Base-by-base conservation (phyloP, 2,888 invertebrate species). In the Drosophila buzzatii region DNA sequence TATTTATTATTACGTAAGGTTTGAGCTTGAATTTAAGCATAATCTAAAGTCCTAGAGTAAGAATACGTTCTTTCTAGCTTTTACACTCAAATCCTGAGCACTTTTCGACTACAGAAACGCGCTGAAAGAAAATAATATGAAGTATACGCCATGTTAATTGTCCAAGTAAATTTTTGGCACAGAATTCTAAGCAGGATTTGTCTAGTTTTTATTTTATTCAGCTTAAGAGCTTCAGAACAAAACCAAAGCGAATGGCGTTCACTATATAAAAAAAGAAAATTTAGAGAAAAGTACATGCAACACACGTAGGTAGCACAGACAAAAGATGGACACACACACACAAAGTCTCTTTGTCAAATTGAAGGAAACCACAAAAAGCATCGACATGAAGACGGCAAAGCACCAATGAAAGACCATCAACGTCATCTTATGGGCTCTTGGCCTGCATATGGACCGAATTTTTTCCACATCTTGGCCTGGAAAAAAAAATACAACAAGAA, bases 371-470 rank as follows among this genome's bases (percentile, higher is more conserved):
- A 56, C 58, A 64, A 55, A 70, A 77, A 74, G 66, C 81, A 80
- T 70, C 68, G 70, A 81, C 63, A 70, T 71, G 73, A 66, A 73
- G 66, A 64, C 73, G 64, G 42, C 64, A 67, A 70, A 73, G 83
- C 68, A 62, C 67, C 87, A 76, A 74, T 83, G 83, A 83, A 86
- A 81, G 79, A 53, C 79, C 85, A 81, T 86, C 82, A 86, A 79
- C 74, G 85, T 79, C 85, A 85, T 80, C 77, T 85, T 82, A 39
- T 33, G 61, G 73, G 23, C 44, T 47, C 52, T 23, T 61, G 51
- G 57, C 57, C 55, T 69, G 75, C 75, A 65, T 44, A 41, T 31
- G 63, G 63, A 33, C 57, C 20, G 16, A 27, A 9, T 55, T 23
- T 31, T 41, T 51, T 44, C 35, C 33, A 3, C 31, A 37, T 61